These are phyloP conservation scores for Coranthus polyacanthus DNA, from an alignment of 2,797 vertebrate genomes.

Conservation along the genomic window DNA sequence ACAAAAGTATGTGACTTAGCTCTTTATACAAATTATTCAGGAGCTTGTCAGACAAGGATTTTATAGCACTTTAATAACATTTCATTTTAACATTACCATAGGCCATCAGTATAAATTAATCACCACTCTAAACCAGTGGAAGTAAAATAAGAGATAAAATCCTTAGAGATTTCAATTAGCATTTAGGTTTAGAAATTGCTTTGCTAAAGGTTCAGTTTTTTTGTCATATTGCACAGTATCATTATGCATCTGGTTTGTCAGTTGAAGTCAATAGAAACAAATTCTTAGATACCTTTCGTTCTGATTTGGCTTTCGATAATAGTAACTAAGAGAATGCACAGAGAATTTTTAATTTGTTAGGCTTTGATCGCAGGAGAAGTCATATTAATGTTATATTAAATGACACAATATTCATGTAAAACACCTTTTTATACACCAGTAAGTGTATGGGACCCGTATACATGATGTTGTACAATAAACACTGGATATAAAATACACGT, in stretches of 20 bases:
- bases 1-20: slow-evolving; percentile 13
- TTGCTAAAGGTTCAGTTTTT: too few species aligned
- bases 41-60: not conserved
- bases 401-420: too few species aligned
- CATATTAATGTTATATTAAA: not conserved
- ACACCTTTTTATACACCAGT: too few species aligned
- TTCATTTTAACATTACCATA: too few species aligned
- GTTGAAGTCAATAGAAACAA: not conserved
- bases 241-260: not conserved
- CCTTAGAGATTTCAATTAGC: too few species aligned
- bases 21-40: not conserved
- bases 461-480: too few species aligned
- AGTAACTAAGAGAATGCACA: not conserved
- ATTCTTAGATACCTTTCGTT: not conserved
- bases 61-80: not conserved
- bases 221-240: not conserved
- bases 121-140: too few species aligned
- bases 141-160: too few species aligned
- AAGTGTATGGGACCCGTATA: too few species aligned
- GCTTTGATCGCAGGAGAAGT: slow-evolving; percentile 13
- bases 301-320: not conserved
- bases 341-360: slow-evolving; percentile 10
- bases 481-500: not conserved
- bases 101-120: too few species aligned
- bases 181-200: too few species aligned